Evolutionary conservation across 2,888 invertebrate species (phyloP).

Genomic region (Amphipoea lucens): DNA sequence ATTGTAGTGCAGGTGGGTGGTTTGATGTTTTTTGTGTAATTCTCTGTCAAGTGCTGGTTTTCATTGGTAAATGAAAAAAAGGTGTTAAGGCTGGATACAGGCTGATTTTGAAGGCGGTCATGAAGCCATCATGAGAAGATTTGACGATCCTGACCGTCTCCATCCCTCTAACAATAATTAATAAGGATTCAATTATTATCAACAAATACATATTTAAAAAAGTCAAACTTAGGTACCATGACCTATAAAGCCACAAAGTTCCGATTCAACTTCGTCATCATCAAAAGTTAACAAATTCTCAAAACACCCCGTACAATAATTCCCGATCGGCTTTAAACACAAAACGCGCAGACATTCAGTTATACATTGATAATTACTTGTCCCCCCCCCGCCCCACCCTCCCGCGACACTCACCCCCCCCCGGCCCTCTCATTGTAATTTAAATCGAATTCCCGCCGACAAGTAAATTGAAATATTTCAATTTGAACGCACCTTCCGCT

Average conservation of each 20-base stretch:
- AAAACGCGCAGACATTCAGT: constrained; percentile 82
- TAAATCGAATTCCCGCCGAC: constrained; percentile 89
- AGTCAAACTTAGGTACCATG: too few species aligned
- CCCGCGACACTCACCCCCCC: constrained; percentile 56
- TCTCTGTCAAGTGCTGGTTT: background rate
- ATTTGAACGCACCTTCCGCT: constrained; percentile 84
- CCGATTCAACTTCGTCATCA: background rate
- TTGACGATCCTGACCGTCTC: background rate
- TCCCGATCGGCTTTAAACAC: constrained; percentile 69
- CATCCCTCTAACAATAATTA: background rate
- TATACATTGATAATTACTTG: constrained; percentile 86
- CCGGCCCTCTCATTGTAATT: constrained; percentile 86
- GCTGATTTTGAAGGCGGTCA: background rate
- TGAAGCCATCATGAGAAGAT: background rate
- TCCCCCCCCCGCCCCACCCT: constrained; percentile 44
- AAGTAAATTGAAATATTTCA: constrained; percentile 90
- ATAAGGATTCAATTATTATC: background rate
- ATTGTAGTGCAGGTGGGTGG: background rate
- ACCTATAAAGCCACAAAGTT: background rate
- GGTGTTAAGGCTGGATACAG: background rate
- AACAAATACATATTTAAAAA: background rate
- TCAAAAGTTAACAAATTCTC: background rate
- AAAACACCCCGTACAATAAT: constrained; percentile 60
- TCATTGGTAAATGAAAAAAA: too few species aligned
- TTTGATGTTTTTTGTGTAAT: background rate